phyloP scores from a whole-genome alignment of 2,797 vertebrate species.

The Cercopithecus petaurista region DNA sequence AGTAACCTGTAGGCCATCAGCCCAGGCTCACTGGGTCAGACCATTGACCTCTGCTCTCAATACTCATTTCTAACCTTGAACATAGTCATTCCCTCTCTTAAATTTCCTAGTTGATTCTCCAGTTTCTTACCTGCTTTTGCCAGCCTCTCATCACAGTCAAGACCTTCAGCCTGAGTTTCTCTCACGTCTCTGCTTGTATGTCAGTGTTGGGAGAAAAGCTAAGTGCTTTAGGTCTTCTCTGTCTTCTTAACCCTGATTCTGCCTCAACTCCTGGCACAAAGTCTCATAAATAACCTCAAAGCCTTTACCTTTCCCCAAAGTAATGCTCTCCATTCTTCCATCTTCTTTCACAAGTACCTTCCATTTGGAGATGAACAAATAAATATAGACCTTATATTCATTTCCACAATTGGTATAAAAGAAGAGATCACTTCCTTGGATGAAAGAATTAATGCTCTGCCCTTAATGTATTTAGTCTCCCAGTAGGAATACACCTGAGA shows the following conservation, averaged over 20 bases:
- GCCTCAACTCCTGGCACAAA: neutral
- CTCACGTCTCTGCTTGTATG: fast-evolving
- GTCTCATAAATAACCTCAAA: neutral
- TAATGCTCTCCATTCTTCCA: neutral
- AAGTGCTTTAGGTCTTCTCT: neutral
- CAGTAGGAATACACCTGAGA: neutral
- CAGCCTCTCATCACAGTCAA: neutral
- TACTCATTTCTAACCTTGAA: neutral
- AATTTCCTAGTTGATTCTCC: neutral
- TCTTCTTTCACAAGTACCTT: neutral
- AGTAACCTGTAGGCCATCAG: neutral
- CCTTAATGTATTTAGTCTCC: neutral
- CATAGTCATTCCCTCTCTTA: neutral
- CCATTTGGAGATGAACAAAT: neutral
- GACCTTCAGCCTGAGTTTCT: neutral
- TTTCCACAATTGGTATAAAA: neutral
- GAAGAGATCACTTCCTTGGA: neutral
- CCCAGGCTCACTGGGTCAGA: neutral
- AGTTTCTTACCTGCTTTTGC: neutral
- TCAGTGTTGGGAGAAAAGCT: neutral
- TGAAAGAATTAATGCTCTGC: neutral
- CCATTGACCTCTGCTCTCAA: no score
- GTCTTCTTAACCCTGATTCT: neutral
- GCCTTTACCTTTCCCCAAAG: neutral
- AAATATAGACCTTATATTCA: neutral